phyloP scores from a whole-genome alignment of 2,797 vertebrate genomes.

The Gouania willdenowi region DNA sequence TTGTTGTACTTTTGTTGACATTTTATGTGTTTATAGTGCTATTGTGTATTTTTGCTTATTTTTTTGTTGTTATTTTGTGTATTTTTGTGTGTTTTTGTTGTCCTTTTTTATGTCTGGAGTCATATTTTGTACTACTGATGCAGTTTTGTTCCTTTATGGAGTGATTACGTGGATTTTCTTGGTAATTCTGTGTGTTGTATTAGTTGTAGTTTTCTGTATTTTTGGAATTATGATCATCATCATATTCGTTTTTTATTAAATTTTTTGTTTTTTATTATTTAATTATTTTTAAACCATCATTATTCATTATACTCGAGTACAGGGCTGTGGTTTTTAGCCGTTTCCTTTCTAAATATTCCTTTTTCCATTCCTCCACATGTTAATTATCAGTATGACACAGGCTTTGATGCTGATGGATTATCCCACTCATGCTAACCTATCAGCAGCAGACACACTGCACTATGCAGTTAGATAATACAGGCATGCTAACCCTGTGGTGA shows the following conservation, averaged over 20 bases:
- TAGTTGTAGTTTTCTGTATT: too few relatives aligned
- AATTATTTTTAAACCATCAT: too few relatives aligned
- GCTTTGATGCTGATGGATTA: constrained; percentile 64
- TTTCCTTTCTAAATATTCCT: constrained; percentile 2
- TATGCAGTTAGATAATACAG: constrained; percentile 70
- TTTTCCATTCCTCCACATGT: constrained; percentile 55
- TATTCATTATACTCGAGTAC: too few relatives aligned
- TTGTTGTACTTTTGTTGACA: too few relatives aligned
- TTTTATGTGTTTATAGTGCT: not conserved
- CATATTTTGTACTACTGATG: constrained; percentile 15
- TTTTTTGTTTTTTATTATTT: too few relatives aligned
- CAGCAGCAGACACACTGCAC: constrained; percentile 58
- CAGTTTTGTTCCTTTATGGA: too few relatives aligned
- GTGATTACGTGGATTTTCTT: too few relatives aligned
- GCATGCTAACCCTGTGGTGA: constrained; percentile 58
- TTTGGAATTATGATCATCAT: constrained; percentile 44
- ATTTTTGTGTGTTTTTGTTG: too few relatives aligned
- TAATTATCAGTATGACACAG: constrained; percentile 57
- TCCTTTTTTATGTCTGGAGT: constrained; percentile 20
- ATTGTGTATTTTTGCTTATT: constrained; percentile 5
- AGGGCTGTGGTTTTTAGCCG: not conserved
- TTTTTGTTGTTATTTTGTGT: too few relatives aligned
- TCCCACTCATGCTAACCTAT: constrained; percentile 64
- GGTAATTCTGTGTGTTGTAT: too few relatives aligned
- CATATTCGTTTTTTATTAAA: too few relatives aligned